Conservation (phyloP, 2,113 vertebrate species). For the Lophotis ruficrista region DNA sequence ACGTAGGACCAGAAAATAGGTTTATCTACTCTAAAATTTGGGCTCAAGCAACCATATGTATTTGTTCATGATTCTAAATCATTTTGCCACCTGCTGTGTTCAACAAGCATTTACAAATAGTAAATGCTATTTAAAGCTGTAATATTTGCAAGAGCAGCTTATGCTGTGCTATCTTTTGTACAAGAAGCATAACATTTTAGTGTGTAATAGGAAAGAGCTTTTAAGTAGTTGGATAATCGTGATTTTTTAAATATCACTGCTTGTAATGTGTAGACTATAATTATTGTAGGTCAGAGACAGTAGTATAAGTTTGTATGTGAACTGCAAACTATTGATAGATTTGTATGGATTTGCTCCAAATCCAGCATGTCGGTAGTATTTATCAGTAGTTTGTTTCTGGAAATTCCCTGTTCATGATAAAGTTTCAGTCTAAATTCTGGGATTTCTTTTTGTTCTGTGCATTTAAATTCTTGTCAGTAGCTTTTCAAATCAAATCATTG, state of each 20-base stretch:
- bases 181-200: neutral
- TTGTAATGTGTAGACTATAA: conserved; percentile 5
- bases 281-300: neutral
- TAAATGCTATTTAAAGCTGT: conserved; percentile 73
- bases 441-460: neutral
- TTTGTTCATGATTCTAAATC: conserved; percentile 75
- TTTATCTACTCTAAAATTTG: conserved; percentile 74
- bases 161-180: conserved; percentile 29
- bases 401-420: neutral
- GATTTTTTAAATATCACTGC: conserved; percentile 54
- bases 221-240: conserved; percentile 60
- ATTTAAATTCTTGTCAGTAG: neutral
- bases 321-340: neutral
- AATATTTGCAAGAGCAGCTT: conserved; percentile 66
- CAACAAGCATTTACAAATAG: conserved; percentile 70
- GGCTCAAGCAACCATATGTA: conserved; percentile 72
- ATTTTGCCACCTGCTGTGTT: conserved; percentile 75
- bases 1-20: conserved; percentile 66
- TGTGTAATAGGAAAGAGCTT: conserved; percentile 36
- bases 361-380: neutral
- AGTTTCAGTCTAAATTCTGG: neutral
- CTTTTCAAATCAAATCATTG: neutral
- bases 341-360: neutral
- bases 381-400: neutral
- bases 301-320: neutral